Evolutionary conservation across 2,888 invertebrate species (phyloP).

Genomic region (Helleia helle): DNA sequence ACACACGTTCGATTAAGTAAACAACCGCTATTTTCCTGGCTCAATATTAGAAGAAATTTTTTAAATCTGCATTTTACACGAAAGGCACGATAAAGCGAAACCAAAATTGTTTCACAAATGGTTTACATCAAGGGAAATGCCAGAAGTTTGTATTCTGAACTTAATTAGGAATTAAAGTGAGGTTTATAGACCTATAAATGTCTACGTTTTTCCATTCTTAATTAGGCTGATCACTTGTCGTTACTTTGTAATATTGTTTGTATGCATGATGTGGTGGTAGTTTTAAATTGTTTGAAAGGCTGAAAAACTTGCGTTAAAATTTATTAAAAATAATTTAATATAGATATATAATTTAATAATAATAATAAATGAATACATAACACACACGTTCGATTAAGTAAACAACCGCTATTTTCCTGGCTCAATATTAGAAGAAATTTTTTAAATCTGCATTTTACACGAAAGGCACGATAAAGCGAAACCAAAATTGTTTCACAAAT

Average conservation of each 20-base stretch:
- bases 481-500: constrained; percentile 45
- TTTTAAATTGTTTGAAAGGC: no score
- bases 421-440: constrained; percentile 35
- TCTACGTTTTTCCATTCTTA: no score
- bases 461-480: constrained; percentile 33
- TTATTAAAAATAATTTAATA: no score
- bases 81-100: constrained; percentile 33
- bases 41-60: constrained; percentile 36
- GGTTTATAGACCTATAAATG: background rate
- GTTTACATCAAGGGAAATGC: constrained; percentile 28
- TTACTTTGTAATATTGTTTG: no score
- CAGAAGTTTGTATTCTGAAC: background rate
- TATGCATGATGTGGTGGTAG: no score
- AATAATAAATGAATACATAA: no score
- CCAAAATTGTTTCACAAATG: constrained; percentile 46
- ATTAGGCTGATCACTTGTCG: no score
- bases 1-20: no score
- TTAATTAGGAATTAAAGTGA: constrained; percentile 6
- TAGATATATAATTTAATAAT: no score
- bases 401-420: constrained; percentile 18
- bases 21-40: constrained; percentile 22
- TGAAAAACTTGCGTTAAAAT: no score
- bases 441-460: constrained; percentile 46
- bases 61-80: constrained; percentile 45
- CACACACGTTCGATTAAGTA: no score